Conservation (phyloP, 2,888 invertebrate species). For the Chaitophorus viminalis region DNA sequence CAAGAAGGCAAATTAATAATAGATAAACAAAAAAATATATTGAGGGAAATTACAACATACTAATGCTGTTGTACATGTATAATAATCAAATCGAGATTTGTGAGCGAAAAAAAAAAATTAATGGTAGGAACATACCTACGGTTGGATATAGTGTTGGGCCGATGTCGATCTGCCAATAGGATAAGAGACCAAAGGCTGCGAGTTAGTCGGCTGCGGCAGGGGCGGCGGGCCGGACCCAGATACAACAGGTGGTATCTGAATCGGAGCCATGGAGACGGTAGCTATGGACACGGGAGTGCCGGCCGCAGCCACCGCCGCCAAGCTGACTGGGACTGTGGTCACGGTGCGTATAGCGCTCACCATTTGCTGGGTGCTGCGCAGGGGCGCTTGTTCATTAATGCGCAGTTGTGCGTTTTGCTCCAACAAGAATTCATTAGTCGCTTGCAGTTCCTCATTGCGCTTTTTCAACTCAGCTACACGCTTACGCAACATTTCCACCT, state of each 20-base stretch:
- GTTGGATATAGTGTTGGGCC: slow-evolving; percentile 65
- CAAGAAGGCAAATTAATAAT: slow-evolving; percentile 36
- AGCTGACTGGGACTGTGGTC: slow-evolving; percentile 73
- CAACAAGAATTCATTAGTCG: slow-evolving; percentile 81
- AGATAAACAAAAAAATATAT: slow-evolving; percentile 9
- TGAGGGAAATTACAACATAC: slow-evolving; percentile 27
- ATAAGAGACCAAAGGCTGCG: slow-evolving; percentile 74
- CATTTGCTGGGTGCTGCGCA: slow-evolving; percentile 70
- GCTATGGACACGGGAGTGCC: slow-evolving; percentile 72
- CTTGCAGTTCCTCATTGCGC: slow-evolving; percentile 76
- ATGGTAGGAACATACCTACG: slow-evolving; percentile 58
- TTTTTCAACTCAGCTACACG: slow-evolving; percentile 78
- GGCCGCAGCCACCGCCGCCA: slow-evolving; percentile 74
- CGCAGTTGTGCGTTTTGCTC: slow-evolving; percentile 81
- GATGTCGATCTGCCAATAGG: slow-evolving; percentile 75
- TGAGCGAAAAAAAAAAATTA: slow-evolving; percentile 43
- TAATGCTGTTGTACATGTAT: slow-evolving; percentile 20
- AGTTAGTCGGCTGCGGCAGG: slow-evolving; percentile 69
- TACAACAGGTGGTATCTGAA: slow-evolving; percentile 69
- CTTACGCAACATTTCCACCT: slow-evolving; percentile 75
- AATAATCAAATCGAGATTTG: slow-evolving; percentile 43
- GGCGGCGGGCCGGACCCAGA: slow-evolving; percentile 57
- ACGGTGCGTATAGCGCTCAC: slow-evolving; percentile 71
- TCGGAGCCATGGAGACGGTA: slow-evolving; percentile 71
- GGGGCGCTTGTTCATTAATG: slow-evolving; percentile 71